A percentile compares a stretch with the other conserved stretches of the same genome.
Conservation (phyloP, 2,888 invertebrate species). For the Thalpophila matura region DNA sequence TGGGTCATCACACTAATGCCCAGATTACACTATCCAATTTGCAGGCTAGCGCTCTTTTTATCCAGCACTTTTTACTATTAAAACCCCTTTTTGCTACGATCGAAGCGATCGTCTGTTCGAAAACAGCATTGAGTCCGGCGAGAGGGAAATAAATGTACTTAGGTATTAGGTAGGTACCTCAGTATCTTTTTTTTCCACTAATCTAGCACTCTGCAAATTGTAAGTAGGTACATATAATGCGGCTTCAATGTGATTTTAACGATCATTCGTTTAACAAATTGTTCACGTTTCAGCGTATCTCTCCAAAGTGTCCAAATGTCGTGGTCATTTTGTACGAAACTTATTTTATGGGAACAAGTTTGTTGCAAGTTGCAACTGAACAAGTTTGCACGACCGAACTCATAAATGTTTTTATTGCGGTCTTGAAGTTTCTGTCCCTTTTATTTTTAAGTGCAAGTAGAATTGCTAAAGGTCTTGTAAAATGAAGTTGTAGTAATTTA, state of each 20-base stretch:
- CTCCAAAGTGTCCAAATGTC: conserved; percentile 49
- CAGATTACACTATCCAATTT: too few species aligned
- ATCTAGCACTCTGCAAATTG: neutral
- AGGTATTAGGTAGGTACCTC: too few species aligned
- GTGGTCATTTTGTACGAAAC: conserved; percentile 46
- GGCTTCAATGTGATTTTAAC: conserved; percentile 24
- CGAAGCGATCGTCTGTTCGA: too few species aligned
- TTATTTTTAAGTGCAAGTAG: neutral
- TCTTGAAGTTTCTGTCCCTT: conserved; percentile 11
- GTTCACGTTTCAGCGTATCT: conserved; percentile 22
- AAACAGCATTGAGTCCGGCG: too few species aligned
- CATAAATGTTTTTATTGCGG: conserved; percentile 43
- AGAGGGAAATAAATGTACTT: too few species aligned
- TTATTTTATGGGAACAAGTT: conserved; percentile 55
- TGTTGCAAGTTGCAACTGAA: conserved; percentile 28
- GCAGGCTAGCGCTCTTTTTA: too few species aligned
- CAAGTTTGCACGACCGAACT: conserved; percentile 38
- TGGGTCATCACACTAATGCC: too few species aligned
- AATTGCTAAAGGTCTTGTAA: conserved; percentile 1
- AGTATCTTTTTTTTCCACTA: too few species aligned
- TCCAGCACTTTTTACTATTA: too few species aligned
- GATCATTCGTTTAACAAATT: conserved; percentile 47
- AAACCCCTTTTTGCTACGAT: too few species aligned
- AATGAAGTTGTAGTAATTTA: neutral
- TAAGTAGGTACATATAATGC: conserved; percentile 19